Evolutionary conservation across 2,888 invertebrate genomes (phyloP), one percentile per base, ranked within the genome.

Genomic region (Lasius platythorax): DNA sequence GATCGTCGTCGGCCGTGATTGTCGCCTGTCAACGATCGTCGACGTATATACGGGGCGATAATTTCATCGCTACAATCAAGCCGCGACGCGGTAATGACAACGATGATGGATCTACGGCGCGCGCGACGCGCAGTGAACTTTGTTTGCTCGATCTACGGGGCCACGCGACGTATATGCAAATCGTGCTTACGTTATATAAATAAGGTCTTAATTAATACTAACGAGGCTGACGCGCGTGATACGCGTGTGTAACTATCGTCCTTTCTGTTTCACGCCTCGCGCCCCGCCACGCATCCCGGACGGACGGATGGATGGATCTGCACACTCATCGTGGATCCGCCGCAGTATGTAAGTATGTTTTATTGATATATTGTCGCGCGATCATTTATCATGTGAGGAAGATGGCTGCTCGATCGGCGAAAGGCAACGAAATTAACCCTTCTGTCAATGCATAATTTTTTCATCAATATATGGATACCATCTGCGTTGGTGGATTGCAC

Each of bases 231-330:
- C 70, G 58, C 78, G 78, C 12, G 46, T 53, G 61, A 79, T 72
- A 46, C 70, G 46, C 70, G 70, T 70, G 50, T 72, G 37, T 70
- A 63, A 81, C 61, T 46, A 63, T 84, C 64, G 66, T 61, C 58
- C 73, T 85, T 83, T 93, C 89, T 93, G 93, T 94, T 94, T 91
- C 93, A 94, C 91, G 90, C 85, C 86, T 82, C 82, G 85, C 87
- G 85, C 78, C 84, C 73, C 81, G 78, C 72, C 61, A 85, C 75
- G 33, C 78, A 73, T 50, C 56, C 30, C n/a, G 56, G 79, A 50
- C 18, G 72, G 33, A 33, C 53, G 53, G 18, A 23, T 46, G 63
- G 75, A 68, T 40, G 37, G 37, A 53, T 85, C 33, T 63, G 67
- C 53, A 33, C 18, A 61, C 58, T 68, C 50, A 79, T 79, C 87